These are phyloP conservation scores for Caenorhabditis remanei DNA, from an alignment of 1,140 invertebrate genomes.

Conservation along the genomic window DNA sequence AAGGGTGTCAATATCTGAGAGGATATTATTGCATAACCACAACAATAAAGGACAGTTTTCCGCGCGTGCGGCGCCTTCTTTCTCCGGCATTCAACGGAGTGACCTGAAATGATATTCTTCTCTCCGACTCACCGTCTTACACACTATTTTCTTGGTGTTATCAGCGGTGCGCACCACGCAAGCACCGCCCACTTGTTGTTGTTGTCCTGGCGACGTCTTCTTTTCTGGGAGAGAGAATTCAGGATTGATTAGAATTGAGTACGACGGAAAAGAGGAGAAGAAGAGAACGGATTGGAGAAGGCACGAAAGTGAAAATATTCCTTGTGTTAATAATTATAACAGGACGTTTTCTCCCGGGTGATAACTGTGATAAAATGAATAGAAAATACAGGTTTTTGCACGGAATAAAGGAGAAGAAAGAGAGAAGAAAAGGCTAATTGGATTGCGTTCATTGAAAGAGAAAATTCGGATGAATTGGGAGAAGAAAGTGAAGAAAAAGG, in stretches of 20 bases:
- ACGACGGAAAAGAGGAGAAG: background rate
- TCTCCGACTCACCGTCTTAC: constrained; percentile 45
- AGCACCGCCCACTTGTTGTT: constrained; percentile 52
- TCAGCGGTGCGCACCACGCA: constrained; percentile 38
- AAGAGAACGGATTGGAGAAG: constrained; percentile 21
- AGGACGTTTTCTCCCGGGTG: constrained; percentile 28
- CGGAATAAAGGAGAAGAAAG: background rate
- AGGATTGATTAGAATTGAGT: constrained; percentile 29
- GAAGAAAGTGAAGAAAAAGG: constrained; percentile 1
- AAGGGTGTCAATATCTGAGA: constrained; percentile 33
- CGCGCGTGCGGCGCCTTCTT: background rate
- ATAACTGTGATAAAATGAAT: constrained; percentile 29
- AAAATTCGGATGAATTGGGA: constrained; percentile 3
- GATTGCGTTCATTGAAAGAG: constrained; percentile 37
- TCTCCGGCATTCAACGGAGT: background rate
- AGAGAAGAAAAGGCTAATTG: constrained; percentile 6
- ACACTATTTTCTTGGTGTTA: constrained; percentile 39
- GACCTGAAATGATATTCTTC: constrained; percentile 48
- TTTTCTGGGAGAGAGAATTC: constrained; percentile 22
- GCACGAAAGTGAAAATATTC: constrained; percentile 42
- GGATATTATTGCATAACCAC: constrained; percentile 38
- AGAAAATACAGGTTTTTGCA: background rate
- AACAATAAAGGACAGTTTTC: constrained; percentile 37
- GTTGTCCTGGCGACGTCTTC: constrained; percentile 51
- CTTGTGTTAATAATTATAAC: constrained; percentile 32